phyloP scores from a whole-genome alignment of 2,888 invertebrate species.

The Hedya salicella region DNA sequence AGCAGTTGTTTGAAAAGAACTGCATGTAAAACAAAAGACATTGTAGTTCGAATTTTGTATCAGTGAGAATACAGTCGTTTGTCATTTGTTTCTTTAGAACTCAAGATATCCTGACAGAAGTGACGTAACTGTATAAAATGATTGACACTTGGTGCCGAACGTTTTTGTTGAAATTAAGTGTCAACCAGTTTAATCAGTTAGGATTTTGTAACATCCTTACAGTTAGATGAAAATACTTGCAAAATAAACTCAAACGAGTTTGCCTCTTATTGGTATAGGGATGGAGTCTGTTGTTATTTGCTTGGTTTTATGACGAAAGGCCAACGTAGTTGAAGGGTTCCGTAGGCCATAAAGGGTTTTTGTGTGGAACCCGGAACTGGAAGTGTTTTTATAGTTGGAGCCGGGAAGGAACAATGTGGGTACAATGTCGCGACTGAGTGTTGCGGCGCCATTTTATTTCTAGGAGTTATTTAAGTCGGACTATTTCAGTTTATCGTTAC shows the following conservation, averaged over 20 bases:
- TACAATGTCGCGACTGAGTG: not conserved
- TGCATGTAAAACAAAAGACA: not conserved
- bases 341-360: constrained; percentile 9
- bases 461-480: not conserved
- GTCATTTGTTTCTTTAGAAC: no score
- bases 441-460: not conserved
- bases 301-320: constrained; percentile 3
- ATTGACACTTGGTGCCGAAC: no score
- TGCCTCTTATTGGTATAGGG: not conserved
- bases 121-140: no score
- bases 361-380: not conserved
- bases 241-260: not conserved
- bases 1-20: not conserved
- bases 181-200: no score
- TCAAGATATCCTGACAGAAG: no score
- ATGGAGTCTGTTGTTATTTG: not conserved
- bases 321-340: constrained; percentile 11
- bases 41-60: not conserved
- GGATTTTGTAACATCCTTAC: no score
- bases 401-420: not conserved
- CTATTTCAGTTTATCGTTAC: no score
- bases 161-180: no score
- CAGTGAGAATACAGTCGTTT: not conserved
- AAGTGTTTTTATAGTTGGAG: constrained; percentile 19
- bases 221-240: not conserved